phyloP scores from a whole-genome alignment of 1,140 invertebrate genomes.

The Rhynchophorus ferrugineus region DNA sequence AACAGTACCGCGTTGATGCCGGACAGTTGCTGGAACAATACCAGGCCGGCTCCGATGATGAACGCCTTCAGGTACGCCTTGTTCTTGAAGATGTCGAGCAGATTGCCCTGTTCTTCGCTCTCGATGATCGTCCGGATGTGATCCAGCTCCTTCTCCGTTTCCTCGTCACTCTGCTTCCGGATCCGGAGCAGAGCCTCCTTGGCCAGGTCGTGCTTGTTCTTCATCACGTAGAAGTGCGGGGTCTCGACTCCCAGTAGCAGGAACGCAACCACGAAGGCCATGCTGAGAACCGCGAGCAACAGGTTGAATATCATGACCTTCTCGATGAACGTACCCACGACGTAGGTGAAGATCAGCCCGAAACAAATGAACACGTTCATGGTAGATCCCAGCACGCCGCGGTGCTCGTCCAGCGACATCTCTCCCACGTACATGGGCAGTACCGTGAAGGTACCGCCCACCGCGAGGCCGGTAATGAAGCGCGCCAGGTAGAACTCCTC shows the following conservation, averaged over 20 bases:
- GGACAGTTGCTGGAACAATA: slow-evolving; percentile 66
- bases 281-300: slow-evolving; percentile 41
- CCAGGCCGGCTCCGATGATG: slow-evolving; percentile 59
- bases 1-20: slow-evolving; percentile 80
- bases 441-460: slow-evolving; percentile 44
- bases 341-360: slow-evolving; percentile 42
- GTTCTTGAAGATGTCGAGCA: slow-evolving; percentile 50
- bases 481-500: slow-evolving; percentile 59
- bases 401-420: slow-evolving; percentile 38
- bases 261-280: slow-evolving; percentile 47
- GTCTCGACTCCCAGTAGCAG: slow-evolving; percentile 57
- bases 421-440: slow-evolving; percentile 47
- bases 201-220: slow-evolving; percentile 53
- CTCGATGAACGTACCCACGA: slow-evolving; percentile 50
- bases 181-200: slow-evolving; percentile 52
- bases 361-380: slow-evolving; percentile 31
- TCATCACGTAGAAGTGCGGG: slow-evolving; percentile 59
- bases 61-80: slow-evolving; percentile 54
- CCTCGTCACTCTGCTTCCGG: slow-evolving; percentile 47
- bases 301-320: slow-evolving; percentile 48
- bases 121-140: slow-evolving; percentile 21
- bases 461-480: slow-evolving; percentile 41
- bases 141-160: slow-evolving; percentile 36
- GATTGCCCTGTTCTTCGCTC: slow-evolving; percentile 36
- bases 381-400: slow-evolving; percentile 26